Evolutionary conservation across 2,797 vertebrate species (phyloP).

Genomic region (Podarcis siculus): DNA sequence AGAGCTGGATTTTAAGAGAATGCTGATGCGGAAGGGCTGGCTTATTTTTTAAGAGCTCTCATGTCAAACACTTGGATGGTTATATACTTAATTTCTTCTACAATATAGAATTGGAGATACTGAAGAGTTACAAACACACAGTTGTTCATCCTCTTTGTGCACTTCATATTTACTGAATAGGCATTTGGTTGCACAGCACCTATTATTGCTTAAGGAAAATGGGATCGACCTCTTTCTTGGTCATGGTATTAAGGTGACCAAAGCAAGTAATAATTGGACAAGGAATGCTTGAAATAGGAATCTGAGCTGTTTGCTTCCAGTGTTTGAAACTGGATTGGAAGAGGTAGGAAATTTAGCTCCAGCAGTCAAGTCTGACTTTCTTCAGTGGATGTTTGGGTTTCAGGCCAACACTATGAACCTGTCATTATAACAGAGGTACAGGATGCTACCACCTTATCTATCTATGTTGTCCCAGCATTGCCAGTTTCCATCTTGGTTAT

Average conservation of each 20-base stretch:
- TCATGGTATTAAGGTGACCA: not conserved
- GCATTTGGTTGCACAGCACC: not conserved
- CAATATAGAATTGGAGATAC: not conserved
- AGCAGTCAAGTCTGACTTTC: not conserved
- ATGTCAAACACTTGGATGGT: not conserved
- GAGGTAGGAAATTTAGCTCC: not conserved
- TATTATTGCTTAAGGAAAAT: not conserved
- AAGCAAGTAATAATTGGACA: not conserved
- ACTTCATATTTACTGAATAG: not conserved
- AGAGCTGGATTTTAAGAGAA: not conserved
- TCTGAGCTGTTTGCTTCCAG: slow-evolving; percentile 10
- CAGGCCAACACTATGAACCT: not conserved
- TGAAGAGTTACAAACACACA: not conserved
- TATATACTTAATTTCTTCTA: not conserved
- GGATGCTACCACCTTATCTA: slow-evolving; percentile 47
- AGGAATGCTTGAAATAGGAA: slow-evolving; percentile 33
- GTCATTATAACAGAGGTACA: slow-evolving; percentile 5
- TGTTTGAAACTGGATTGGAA: not conserved
- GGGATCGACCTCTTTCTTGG: slow-evolving; percentile 6
- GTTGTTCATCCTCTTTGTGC: not conserved
- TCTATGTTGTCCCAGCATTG: slow-evolving; percentile 39
- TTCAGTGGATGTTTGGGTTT: not conserved
- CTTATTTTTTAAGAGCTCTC: not conserved
- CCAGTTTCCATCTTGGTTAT: slow-evolving; percentile 22
- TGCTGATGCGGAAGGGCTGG: not conserved